Evolutionary conservation across 30 jellyfish, hydroid and myxozoan species (phyloP).

Genomic region (Hydractinia symbiolongicarpus): DNA sequence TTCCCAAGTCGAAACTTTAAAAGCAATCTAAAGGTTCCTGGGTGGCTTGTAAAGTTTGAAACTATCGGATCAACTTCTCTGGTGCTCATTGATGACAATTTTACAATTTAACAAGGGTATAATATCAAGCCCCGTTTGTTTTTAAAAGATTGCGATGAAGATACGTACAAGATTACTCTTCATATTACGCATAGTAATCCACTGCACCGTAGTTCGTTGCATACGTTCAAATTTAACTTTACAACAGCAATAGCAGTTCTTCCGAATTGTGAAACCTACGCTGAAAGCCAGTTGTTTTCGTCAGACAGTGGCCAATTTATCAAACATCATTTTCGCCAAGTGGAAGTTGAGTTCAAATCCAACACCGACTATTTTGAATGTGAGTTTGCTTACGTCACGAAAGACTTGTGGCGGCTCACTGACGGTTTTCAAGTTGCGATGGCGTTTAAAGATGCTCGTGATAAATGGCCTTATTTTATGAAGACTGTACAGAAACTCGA

Average conservation of each 20-base stretch:
- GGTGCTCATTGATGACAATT: not conserved
- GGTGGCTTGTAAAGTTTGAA: slow-evolving; percentile 10
- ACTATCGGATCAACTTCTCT: not conserved
- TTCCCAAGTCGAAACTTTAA: not conserved
- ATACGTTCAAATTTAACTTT: not conserved
- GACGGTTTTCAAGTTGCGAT: not conserved
- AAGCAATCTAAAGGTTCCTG: not conserved
- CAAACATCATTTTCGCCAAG: slow-evolving; percentile 17
- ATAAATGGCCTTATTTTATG: slow-evolving; percentile 4
- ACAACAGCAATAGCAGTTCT: slow-evolving; percentile 3
- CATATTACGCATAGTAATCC: slow-evolving; percentile 7
- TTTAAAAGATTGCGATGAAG: not conserved
- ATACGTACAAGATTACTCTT: not conserved
- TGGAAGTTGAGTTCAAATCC: not conserved
- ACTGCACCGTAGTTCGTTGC: not conserved
- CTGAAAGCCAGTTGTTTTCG: not conserved
- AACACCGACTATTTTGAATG: not conserved
- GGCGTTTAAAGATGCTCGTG: not conserved
- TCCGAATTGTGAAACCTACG: not conserved
- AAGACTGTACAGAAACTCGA: not conserved
- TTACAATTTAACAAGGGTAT: not conserved
- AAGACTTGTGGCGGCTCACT: not conserved
- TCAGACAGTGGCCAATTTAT: not conserved
- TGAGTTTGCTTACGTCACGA: slow-evolving; percentile 1
- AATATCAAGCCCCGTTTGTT: not conserved